Conservation (phyloP, 2,888 invertebrate species). For the Gymnosoma rotundatum region DNA sequence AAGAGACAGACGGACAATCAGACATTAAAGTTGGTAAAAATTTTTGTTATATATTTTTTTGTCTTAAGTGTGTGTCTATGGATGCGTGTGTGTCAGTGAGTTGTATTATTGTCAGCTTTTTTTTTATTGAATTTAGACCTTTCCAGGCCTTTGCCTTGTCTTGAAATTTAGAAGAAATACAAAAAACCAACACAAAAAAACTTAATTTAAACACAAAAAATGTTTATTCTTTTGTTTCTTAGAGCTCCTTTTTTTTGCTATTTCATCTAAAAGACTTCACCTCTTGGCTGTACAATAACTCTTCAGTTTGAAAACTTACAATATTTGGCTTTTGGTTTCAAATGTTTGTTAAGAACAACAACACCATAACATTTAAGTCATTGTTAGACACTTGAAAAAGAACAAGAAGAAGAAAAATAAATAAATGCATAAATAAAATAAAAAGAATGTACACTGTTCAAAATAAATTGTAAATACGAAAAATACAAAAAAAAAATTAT, state of each 20-base stretch:
- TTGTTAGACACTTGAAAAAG: constrained; percentile 28
- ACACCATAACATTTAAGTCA: constrained; percentile 61
- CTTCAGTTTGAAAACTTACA: constrained; percentile 63
- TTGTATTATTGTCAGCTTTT: constrained; percentile 62
- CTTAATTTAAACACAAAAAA: constrained; percentile 66
- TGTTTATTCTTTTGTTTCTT: constrained; percentile 65
- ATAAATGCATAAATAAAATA: background rate
- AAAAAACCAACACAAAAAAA: constrained; percentile 23
- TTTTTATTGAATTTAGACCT: constrained; percentile 67
- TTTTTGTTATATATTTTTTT: constrained; percentile 39
- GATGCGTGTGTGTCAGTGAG: constrained; percentile 17
- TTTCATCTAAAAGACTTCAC: constrained; percentile 64
- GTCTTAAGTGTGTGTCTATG: constrained; percentile 35
- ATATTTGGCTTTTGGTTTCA: constrained; percentile 65
- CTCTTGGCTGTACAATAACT: constrained; percentile 61
- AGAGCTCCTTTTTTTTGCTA: constrained; percentile 41
- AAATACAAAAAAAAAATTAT: too few species aligned
- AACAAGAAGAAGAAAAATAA: too few species aligned
- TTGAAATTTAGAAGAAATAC: constrained; percentile 45
- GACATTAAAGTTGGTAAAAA: constrained; percentile 49
- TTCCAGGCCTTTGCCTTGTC: constrained; percentile 67
- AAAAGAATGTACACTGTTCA: constrained; percentile 20
- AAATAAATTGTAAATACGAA: background rate
- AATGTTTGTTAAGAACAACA: constrained; percentile 64
- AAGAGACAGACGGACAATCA: constrained; percentile 4